These are phyloP conservation scores for Etheostoma spectabile DNA, from an alignment of 2,113 vertebrate genomes.

Conservation along the genomic window DNA sequence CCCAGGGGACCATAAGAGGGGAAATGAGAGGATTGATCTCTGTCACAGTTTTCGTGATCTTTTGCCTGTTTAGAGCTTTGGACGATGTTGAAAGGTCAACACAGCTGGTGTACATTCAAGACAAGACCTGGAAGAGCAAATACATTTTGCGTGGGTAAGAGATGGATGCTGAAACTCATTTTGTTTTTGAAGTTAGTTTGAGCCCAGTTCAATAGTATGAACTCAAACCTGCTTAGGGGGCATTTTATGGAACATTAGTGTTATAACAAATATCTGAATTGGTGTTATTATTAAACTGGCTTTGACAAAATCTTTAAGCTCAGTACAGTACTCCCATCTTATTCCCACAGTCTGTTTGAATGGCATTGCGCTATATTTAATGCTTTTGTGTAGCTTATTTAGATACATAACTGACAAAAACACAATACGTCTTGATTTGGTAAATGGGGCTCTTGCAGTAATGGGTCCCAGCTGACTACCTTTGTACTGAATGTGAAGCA, in stretches of 20 bases:
- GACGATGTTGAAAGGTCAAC: conserved; percentile 68
- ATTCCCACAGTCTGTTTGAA: conserved; percentile 31
- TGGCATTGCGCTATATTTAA: neutral
- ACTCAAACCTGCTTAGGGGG: conserved; percentile 1
- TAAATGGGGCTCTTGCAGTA: conserved; percentile 27
- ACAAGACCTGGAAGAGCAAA: conserved; percentile 52
- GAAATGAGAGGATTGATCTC: conserved; percentile 55
- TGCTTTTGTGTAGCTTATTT: conserved; percentile 45
- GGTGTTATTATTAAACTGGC: conserved; percentile 14
- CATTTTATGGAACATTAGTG: conserved; percentile 1
- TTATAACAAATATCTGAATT: conserved; percentile 10
- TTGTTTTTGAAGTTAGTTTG: conserved; percentile 36
- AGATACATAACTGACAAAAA: conserved; percentile 45
- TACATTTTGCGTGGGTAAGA: conserved; percentile 21
- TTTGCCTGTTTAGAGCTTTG: conserved; percentile 48
- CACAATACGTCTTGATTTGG: conserved; percentile 46
- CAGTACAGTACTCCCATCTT: neutral
- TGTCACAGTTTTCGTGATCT: conserved; percentile 51
- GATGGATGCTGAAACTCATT: neutral
- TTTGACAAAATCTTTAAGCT: conserved; percentile 33
- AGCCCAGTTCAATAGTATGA: conserved; percentile 20
- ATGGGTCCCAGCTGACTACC: conserved; percentile 29
- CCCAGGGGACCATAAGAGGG: conserved; percentile 9
- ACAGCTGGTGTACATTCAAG: conserved; percentile 43
- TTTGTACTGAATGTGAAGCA: conserved; percentile 38